These are phyloP conservation scores for Manis crassicaudata DNA, from an alignment of 2,797 vertebrate species.

Conservation along the genomic window DNA sequence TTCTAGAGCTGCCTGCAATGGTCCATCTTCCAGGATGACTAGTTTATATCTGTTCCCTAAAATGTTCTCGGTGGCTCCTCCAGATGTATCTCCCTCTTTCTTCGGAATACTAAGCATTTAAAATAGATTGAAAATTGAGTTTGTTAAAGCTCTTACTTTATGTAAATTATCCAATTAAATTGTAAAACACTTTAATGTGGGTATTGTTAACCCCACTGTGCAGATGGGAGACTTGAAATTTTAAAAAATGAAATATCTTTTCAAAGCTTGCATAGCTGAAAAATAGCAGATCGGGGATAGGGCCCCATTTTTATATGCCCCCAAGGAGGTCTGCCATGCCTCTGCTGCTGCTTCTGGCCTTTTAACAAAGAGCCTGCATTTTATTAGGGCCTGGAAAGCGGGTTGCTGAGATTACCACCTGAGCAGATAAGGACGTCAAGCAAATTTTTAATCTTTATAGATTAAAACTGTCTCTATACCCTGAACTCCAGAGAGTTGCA, in stretches of 20 bases:
- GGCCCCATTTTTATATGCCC: not conserved
- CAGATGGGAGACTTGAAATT: not conserved
- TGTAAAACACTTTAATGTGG: not conserved
- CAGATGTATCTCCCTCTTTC: not conserved
- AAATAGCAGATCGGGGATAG: not conserved
- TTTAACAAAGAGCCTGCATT: not conserved
- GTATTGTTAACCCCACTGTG: not conserved
- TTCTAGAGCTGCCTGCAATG: not conserved
- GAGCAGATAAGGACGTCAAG: not conserved
- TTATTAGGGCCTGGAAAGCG: not conserved
- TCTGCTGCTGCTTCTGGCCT: not conserved
- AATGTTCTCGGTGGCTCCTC: not conserved
- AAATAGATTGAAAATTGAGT: not conserved
- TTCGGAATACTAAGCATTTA: not conserved
- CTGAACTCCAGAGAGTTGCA: not conserved
- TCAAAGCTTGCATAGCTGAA: not conserved
- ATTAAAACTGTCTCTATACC: not conserved
- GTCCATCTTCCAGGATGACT: not conserved
- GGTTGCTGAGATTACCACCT: not conserved
- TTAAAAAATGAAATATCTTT: not conserved
- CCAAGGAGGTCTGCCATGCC: not conserved
- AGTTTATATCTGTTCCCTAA: not conserved
- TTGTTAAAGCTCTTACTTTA: not conserved
- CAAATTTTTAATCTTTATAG: not conserved
- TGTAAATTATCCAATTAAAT: slow-evolving; percentile 2